Evolutionary conservation across 2,113 vertebrate genomes (phyloP), one percentile per base, ranked within the genome.

Genomic region (Poicephalus meyeri): DNA sequence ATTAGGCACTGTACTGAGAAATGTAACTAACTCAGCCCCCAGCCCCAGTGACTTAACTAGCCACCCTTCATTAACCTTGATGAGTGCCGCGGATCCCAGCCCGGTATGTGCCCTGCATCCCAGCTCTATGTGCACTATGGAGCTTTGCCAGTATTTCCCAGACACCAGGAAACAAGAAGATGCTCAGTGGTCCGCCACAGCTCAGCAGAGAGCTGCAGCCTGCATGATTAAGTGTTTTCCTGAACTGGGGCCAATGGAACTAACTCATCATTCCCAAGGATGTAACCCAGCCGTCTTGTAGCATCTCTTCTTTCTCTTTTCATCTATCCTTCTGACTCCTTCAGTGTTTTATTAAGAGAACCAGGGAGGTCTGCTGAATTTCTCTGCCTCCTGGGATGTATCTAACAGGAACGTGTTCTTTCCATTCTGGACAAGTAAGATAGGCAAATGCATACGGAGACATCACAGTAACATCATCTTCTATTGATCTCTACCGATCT

Each of bases 391-490:
- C 64, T 65, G 71, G 72, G 77, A 92, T 39, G 20, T 80, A 55
- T 82, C 89, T 93, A 93, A 80, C 49, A 89, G 77, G 84, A 84
- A 82, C 0, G 1, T 49, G 44, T 74, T 96, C 37, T 91, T 91
- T 70, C 80, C 87, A 25, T 77, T 78, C 85, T 31, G 72, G 90
- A 86, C 86, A 81, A 29, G 2, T 52, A 58, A 89, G 78, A 78
- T 81, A 80, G 86, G 69, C 58, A 96, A 95, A 95, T 70, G 83
- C 31, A 39, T 78, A 70, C 47, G 47, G 58, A 96, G 72, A 93
- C 88, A 96, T 79, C 92, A 94, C 76, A 93, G 84, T 47, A 92
- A 91, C 84, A 91, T 93, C 93, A 93, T 92, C 65, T 91, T 84
- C 82, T 88, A 82, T 88, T 96, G 93, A 91, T 95, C 90, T 91